These are phyloP conservation scores for Aphelinus atriplicis DNA, from an alignment of 1,140 invertebrate genomes.

Conservation along the genomic window DNA sequence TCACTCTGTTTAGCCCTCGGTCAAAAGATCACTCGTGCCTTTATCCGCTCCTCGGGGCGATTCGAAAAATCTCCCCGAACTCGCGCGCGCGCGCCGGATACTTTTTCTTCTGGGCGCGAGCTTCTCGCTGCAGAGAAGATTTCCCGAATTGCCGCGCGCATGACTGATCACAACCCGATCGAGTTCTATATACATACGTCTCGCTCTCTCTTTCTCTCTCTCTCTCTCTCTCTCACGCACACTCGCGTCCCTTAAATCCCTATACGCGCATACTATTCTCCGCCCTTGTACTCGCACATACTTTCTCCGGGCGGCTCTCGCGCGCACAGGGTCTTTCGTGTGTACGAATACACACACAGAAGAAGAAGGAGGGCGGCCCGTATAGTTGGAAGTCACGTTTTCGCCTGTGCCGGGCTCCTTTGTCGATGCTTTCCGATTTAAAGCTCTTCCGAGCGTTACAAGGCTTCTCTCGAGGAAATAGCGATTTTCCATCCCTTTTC, in stretches of 20 bases:
- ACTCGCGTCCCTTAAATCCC: neutral
- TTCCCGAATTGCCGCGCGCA: slow-evolving; percentile 18
- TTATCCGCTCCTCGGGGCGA: neutral
- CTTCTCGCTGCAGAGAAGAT: slow-evolving; percentile 12
- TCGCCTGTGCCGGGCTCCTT: slow-evolving; percentile 9
- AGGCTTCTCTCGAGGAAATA: slow-evolving; percentile 33
- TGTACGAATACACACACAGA: neutral
- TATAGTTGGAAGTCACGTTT: slow-evolving; percentile 22
- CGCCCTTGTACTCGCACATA: neutral
- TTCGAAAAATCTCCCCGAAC: slow-evolving; percentile 21
- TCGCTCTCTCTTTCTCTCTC: neutral
- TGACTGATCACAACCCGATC: slow-evolving; percentile 39
- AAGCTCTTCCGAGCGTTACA: slow-evolving; percentile 29
- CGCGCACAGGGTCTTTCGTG: neutral
- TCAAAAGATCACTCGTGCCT: slow-evolving; percentile 4
- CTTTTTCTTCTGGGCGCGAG: neutral
- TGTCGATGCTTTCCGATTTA: slow-evolving; percentile 36
- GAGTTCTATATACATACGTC: slow-evolving; percentile 33
- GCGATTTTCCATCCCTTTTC: slow-evolving; percentile 23
- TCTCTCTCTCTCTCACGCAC: slow-evolving; percentile 1
- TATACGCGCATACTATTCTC: neutral
- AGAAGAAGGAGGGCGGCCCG: neutral
- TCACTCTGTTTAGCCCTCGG: neutral
- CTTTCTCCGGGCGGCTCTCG: neutral
- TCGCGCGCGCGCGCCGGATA: neutral